A percentile compares a stretch with the other conserved stretches of the same genome.
phyloP scores from a whole-genome alignment of 2,113 vertebrate species.

The Malaclemys terrapin region DNA sequence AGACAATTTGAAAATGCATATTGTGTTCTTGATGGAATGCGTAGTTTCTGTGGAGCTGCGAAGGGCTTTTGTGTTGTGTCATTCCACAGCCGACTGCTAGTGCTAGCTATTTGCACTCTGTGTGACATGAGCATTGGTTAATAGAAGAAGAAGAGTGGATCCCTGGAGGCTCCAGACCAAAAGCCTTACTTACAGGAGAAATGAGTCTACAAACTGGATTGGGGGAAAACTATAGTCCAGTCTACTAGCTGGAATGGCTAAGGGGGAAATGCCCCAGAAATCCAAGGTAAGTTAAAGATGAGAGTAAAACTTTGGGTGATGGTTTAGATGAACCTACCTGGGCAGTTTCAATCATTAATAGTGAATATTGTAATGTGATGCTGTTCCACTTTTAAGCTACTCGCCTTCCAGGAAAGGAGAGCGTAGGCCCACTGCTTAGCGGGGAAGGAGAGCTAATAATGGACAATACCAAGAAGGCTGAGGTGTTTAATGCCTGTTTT shows the following conservation, averaged over 20 bases:
- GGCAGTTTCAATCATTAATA: fast-evolving
- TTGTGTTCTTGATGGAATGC: slow-evolving; percentile 13
- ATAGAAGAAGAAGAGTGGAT: background rate
- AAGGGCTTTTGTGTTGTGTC: slow-evolving; percentile 8
- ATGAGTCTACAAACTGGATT: slow-evolving; percentile 10
- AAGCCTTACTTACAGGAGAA: slow-evolving; percentile 30
- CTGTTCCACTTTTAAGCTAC: slow-evolving; percentile 15
- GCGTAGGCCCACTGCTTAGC: too few species aligned
- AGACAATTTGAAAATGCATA: slow-evolving; percentile 19
- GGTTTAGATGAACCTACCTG: fast-evolving
- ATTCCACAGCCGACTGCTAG: background rate
- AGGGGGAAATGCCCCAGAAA: slow-evolving; percentile 29
- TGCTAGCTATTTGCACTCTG: background rate
- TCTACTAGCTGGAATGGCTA: background rate
- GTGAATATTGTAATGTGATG: background rate
- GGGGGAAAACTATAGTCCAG: background rate
- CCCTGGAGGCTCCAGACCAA: slow-evolving; percentile 32
- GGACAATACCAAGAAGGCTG: background rate
- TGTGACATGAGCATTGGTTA: slow-evolving; percentile 15
- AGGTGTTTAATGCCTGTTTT: background rate
- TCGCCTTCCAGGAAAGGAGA: background rate
- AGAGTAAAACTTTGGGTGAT: background rate
- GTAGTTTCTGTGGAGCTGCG: background rate
- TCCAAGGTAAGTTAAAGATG: background rate
- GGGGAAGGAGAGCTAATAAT: background rate